phyloP scores from a whole-genome alignment of 1,140 invertebrate genomes.

The Dermatophagoides farinae region DNA sequence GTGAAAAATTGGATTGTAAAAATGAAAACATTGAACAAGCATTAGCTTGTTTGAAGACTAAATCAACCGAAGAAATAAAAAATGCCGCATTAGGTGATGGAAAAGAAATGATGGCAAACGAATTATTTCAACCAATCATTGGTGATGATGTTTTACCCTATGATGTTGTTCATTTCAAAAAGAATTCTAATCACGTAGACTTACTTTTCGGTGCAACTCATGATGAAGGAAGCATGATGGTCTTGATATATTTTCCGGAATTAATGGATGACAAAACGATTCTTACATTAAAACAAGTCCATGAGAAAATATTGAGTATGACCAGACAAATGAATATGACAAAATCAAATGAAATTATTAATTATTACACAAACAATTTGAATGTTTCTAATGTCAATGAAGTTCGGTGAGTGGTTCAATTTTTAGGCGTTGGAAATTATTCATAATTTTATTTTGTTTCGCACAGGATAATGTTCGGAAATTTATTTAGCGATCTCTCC shows the following conservation, averaged over 20 bases:
- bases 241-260: not conserved
- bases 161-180: not conserved
- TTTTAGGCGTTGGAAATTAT: not conserved
- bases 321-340: not conserved
- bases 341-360: not conserved
- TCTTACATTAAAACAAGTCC: not conserved
- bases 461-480: not conserved
- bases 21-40: not conserved
- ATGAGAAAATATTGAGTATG: not conserved
- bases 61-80: not conserved
- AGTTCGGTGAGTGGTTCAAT: not conserved
- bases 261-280: not conserved
- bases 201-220: not conserved
- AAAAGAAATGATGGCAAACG: not conserved
- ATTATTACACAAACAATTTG: not conserved
- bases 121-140: slow-evolving; percentile 1
- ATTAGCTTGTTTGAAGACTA: not conserved
- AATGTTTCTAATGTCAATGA: not conserved
- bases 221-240: not conserved
- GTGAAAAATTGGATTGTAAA: not conserved
- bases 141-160: not conserved
- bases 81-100: not conserved
- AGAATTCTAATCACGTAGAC: not conserved
- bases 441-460: not conserved
- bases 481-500: not conserved